phyloP scores from a whole-genome alignment of 1,140 invertebrate genomes.

The Lepidostoma basale region DNA sequence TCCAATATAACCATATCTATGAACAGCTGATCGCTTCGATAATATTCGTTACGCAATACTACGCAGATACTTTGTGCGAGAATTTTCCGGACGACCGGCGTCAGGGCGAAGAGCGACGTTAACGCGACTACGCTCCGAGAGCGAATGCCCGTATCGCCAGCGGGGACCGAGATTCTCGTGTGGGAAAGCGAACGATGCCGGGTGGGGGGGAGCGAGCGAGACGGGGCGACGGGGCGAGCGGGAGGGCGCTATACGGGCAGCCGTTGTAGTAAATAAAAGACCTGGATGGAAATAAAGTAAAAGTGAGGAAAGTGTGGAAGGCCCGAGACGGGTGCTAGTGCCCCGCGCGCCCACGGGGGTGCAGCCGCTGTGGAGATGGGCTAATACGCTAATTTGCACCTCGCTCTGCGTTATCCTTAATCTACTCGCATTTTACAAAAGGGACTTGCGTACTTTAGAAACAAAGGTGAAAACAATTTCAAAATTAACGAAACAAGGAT shows the following conservation, averaged over 20 bases:
- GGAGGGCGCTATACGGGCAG: constrained; percentile 2
- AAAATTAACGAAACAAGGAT: no score
- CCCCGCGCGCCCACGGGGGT: no score
- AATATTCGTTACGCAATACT: constrained; percentile 34
- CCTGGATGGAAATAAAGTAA: constrained; percentile 29
- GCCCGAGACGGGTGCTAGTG: no score
- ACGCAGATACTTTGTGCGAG: constrained; percentile 18
- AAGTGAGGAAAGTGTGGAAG: not conserved
- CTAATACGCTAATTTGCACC: no score
- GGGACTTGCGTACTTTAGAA: no score
- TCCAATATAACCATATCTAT: constrained; percentile 3
- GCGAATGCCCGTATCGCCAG: constrained; percentile 30
- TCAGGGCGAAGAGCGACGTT: not conserved
- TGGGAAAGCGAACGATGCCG: constrained; percentile 17
- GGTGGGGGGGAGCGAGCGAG: constrained; percentile 19
- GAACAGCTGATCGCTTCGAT: constrained; percentile 34
- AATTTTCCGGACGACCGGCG: not conserved
- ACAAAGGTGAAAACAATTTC: no score
- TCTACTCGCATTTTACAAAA: no score
- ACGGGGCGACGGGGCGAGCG: not conserved
- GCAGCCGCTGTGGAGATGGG: no score
- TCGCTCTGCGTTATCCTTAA: no score
- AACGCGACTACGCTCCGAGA: constrained; percentile 28
- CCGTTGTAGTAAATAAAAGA: constrained; percentile 29
- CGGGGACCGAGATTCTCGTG: constrained; percentile 19